These are phyloP conservation scores for Sphaerodactylus townsendi DNA, from an alignment of 2,113 vertebrate species.

Conservation along the genomic window DNA sequence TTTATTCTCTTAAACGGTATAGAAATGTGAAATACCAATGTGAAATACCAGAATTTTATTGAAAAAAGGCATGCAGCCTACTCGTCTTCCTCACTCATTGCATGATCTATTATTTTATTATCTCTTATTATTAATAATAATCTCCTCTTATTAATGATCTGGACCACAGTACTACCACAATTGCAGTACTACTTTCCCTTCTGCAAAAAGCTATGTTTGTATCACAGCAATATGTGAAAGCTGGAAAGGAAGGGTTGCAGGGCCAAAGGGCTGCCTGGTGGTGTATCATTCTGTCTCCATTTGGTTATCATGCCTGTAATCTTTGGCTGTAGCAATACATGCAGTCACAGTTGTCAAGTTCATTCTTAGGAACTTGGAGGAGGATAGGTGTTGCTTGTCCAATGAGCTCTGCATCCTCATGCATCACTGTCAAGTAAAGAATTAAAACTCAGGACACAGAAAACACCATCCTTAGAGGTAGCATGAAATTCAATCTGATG, in stretches of 20 bases:
- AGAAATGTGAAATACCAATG: not conserved
- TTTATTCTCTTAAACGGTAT: not conserved
- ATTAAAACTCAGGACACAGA: not conserved
- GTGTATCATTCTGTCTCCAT: not conserved
- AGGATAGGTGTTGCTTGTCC: constrained; percentile 13
- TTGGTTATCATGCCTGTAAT: not conserved
- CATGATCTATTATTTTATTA: rapidly evolving
- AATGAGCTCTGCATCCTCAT: not conserved
- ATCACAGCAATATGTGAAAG: not conserved
- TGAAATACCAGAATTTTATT: not conserved
- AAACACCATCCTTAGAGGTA: not conserved
- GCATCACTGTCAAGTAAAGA: constrained; percentile 26
- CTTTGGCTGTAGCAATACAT: not conserved
- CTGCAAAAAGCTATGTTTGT: not conserved
- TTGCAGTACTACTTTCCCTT: not conserved
- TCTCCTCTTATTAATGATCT: too few relatives aligned
- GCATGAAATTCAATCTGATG: not conserved
- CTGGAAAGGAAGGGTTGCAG: not conserved
- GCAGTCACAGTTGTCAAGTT: not conserved
- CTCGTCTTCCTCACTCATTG: not conserved
- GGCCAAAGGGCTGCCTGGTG: not conserved
- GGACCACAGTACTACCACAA: not conserved
- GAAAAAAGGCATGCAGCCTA: not conserved
- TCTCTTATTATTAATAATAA: too few relatives aligned
- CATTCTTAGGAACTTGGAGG: not conserved